Evolutionary conservation across 2,113 vertebrate genomes (phyloP).

Genomic region (Hystrix cristata): DNA sequence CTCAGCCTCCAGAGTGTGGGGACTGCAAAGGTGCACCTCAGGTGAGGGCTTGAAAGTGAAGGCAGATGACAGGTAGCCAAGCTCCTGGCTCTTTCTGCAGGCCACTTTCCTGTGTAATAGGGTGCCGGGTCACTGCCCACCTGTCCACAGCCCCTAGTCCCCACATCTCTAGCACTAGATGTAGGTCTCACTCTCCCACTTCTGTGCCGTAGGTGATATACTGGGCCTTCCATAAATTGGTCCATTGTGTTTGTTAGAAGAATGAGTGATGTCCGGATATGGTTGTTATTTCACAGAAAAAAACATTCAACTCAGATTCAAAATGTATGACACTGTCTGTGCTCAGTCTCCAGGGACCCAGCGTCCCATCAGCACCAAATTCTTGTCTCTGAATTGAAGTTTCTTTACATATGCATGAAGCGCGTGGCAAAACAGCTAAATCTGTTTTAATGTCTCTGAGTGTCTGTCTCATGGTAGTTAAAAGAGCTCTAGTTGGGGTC

Average conservation of each 20-base stretch:
- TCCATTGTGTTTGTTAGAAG: background rate
- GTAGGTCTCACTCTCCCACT: background rate
- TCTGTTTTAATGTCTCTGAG: background rate
- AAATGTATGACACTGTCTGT: background rate
- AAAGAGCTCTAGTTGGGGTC: background rate
- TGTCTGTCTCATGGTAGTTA: background rate
- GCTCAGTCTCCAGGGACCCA: background rate
- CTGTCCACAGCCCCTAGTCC: background rate
- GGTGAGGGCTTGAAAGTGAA: background rate
- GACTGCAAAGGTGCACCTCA: background rate
- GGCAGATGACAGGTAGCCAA: background rate
- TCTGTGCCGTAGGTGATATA: background rate
- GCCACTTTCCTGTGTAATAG: background rate
- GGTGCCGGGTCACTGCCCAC: background rate
- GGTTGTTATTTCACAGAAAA: background rate
- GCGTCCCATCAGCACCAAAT: fast-evolving
- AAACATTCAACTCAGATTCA: background rate
- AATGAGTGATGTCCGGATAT: background rate
- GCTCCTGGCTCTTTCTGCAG: background rate
- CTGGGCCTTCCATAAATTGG: fast-evolving
- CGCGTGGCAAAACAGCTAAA: background rate
- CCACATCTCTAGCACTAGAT: background rate
- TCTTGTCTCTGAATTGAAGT: background rate
- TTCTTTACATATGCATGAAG: background rate
- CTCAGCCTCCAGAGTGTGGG: background rate